Evolutionary conservation across 2,888 invertebrate genomes (phyloP).

Genomic region (Spicauda simplicius): DNA sequence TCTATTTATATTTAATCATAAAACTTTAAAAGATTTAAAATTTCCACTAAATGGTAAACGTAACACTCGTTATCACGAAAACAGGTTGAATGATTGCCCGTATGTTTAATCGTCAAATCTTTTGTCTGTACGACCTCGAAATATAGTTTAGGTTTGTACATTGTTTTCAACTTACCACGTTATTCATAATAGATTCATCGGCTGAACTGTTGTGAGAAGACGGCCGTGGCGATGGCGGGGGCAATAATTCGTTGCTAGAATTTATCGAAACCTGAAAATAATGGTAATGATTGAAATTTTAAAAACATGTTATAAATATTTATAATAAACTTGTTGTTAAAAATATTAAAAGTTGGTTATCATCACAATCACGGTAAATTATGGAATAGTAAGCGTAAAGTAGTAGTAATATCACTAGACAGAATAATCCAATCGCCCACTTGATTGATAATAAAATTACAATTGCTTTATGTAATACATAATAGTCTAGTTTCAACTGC

Average conservation of each 20-base stretch:
- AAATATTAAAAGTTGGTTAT: too few species aligned
- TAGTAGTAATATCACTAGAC: too few species aligned
- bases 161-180: slow-evolving; percentile 57
- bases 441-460: too few species aligned
- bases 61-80: slow-evolving; percentile 13
- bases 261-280: slow-evolving; percentile 63
- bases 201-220: slow-evolving; percentile 74
- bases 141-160: background rate
- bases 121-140: slow-evolving; percentile 30
- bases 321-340: too few species aligned
- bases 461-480: too few species aligned
- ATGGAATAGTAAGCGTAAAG: too few species aligned
- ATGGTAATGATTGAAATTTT: background rate
- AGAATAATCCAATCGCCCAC: too few species aligned
- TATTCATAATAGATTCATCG: slow-evolving; percentile 70
- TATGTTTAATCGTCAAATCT: slow-evolving; percentile 18
- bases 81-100: slow-evolving; percentile 17
- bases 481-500: too few species aligned
- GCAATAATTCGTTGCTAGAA: slow-evolving; percentile 73
- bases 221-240: slow-evolving; percentile 76
- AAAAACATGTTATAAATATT: background rate
- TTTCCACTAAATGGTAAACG: background rate
- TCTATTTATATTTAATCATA: background rate
- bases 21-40: slow-evolving; percentile 1
- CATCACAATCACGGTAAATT: too few species aligned